Conservation (phyloP, 2,113 vertebrate species). For the Hemiprocne comata region DNA sequence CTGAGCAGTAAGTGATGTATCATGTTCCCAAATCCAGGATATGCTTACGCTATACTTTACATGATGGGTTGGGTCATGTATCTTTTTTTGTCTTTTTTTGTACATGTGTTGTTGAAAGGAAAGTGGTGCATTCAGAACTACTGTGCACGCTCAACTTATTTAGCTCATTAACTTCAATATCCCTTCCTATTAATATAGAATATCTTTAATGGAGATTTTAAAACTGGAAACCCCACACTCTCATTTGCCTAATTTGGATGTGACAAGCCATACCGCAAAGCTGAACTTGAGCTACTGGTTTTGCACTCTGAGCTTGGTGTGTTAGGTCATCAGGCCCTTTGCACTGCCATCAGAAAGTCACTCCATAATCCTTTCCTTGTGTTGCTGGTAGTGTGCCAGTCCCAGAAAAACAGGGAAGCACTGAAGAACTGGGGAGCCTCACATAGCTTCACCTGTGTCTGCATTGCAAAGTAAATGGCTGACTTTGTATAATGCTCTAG, state of each 20-base stretch:
- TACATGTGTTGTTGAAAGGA: not conserved
- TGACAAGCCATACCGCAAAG: not conserved
- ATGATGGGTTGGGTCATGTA: not conserved
- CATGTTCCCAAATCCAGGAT: not conserved
- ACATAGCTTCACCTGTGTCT: not conserved
- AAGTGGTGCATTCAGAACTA: fast-evolving
- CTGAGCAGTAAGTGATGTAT: not conserved
- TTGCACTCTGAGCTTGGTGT: not conserved
- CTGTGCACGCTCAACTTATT: not conserved
- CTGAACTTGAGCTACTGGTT: not conserved
- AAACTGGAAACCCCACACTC: not conserved
- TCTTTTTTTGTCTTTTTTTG: not conserved
- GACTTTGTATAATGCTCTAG: not conserved
- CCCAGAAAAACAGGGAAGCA: not conserved
- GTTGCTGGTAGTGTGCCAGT: not conserved
- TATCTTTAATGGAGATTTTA: not conserved
- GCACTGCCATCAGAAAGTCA: not conserved
- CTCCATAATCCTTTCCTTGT: not conserved
- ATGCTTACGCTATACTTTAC: not conserved
- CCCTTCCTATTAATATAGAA: not conserved
- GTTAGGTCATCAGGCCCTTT: not conserved
- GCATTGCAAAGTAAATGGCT: not conserved
- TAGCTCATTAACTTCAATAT: not conserved
- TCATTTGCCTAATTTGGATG: not conserved
- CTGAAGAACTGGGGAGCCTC: not conserved